These are phyloP conservation scores for Argopecten irradians DNA, from an alignment of 1,140 invertebrate genomes.

Conservation along the genomic window DNA sequence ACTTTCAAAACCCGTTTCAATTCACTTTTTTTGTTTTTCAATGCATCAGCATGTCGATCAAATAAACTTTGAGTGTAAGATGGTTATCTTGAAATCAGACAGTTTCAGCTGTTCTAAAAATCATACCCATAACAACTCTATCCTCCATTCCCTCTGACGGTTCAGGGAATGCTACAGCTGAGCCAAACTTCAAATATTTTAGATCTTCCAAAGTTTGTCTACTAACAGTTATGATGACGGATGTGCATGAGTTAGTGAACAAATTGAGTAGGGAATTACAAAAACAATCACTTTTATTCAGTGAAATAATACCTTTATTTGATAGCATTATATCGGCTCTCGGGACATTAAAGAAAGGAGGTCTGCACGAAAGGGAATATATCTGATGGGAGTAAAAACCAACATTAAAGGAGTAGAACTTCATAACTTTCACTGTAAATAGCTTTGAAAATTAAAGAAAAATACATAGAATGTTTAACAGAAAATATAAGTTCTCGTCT, in stretches of 20 bases:
- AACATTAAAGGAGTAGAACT: background rate
- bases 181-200: background rate
- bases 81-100: background rate
- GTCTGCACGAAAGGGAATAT: background rate
- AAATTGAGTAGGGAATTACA: conserved; percentile 21
- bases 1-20: conserved; percentile 27
- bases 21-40: background rate
- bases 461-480: background rate
- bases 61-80: conserved; percentile 24
- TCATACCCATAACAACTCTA: background rate
- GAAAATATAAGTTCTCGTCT: background rate
- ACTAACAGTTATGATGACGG: background rate
- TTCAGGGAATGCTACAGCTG: background rate
- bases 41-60: conserved; percentile 10
- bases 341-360: background rate
- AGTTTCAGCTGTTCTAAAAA: background rate
- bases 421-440: background rate
- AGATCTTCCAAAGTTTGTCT: background rate
- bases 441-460: background rate
- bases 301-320: conserved; percentile 30
- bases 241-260: background rate
- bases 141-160: background rate
- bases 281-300: background rate
- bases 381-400: background rate
- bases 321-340: background rate